Evolutionary conservation across 1,140 invertebrate species (phyloP).

Genomic region (Tetraneura akinire): DNA sequence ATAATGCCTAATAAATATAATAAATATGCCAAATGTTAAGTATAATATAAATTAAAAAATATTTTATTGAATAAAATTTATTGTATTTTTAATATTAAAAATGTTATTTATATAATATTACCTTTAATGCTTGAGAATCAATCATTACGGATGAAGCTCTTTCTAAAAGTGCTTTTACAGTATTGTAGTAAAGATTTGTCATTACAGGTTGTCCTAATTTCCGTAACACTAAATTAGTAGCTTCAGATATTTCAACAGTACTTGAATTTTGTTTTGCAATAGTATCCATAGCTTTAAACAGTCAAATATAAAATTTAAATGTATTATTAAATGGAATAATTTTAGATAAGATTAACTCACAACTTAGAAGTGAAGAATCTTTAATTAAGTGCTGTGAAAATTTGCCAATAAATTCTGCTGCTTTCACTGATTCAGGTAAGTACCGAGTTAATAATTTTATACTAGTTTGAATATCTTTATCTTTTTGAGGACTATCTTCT

Average conservation of each 20-base stretch:
- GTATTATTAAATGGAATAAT: neutral
- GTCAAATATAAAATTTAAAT: slow-evolving; percentile 16
- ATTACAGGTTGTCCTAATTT: slow-evolving; percentile 91
- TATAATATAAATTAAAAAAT: too few species aligned
- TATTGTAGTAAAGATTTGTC: slow-evolving; percentile 94
- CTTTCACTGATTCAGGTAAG: slow-evolving; percentile 90
- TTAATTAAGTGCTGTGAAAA: slow-evolving; percentile 81
- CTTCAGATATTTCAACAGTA: slow-evolving; percentile 87
- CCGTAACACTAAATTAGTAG: slow-evolving; percentile 78
- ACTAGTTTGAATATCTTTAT: slow-evolving; percentile 70
- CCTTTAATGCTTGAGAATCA: slow-evolving; percentile 80
- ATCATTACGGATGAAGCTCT: slow-evolving; percentile 94
- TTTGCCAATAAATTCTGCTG: slow-evolving; percentile 87
- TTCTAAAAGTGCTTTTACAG: slow-evolving; percentile 91
- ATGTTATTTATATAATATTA: slow-evolving; percentile 53
- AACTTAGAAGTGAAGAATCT: slow-evolving; percentile 73
- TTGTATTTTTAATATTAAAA: too few species aligned
- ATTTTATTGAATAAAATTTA: too few species aligned
- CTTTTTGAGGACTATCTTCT: slow-evolving; percentile 64
- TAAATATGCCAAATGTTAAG: too few species aligned
- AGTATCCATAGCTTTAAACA: slow-evolving; percentile 71
- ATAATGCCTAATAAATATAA: slow-evolving; percentile 62
- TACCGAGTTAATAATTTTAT: slow-evolving; percentile 68
- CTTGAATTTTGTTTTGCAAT: slow-evolving; percentile 84
- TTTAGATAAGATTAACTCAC: slow-evolving; percentile 46